Evolutionary conservation across 2,888 invertebrate species (phyloP).

Genomic region (Brachypalpus laphriformis): DNA sequence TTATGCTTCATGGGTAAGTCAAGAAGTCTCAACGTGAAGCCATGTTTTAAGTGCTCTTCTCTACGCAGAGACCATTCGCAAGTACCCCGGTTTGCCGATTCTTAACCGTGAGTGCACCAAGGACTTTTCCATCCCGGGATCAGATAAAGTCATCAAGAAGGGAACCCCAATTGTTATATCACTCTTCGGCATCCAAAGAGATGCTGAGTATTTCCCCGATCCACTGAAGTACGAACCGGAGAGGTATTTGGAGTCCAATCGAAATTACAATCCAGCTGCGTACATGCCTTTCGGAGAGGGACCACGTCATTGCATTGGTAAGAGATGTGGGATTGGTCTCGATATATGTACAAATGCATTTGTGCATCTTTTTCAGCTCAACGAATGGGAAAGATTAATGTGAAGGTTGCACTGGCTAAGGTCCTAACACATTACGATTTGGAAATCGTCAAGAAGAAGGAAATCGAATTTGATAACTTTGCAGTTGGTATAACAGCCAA

Average conservation of each 20-base stretch:
- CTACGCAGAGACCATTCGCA: conserved; percentile 80
- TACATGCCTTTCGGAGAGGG: conserved; percentile 82
- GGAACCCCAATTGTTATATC: conserved; percentile 82
- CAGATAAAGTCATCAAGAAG: conserved; percentile 79
- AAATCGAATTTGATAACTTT: conserved; percentile 77
- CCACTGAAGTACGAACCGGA: conserved; percentile 83
- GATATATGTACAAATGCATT: background rate
- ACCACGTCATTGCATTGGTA: conserved; percentile 82
- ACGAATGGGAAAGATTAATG: conserved; percentile 79
- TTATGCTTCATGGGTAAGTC: conserved; percentile 81
- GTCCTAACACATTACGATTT: conserved; percentile 78
- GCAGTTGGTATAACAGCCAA: conserved; percentile 77
- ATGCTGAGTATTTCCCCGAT: conserved; percentile 81
- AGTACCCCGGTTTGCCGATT: conserved; percentile 82
- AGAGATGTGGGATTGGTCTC: conserved; percentile 20
- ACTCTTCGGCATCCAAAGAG: conserved; percentile 82
- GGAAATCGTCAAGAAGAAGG: conserved; percentile 75
- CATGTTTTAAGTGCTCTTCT: background rate
- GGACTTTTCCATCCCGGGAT: conserved; percentile 79
- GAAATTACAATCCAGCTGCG: conserved; percentile 77
- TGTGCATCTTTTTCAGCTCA: conserved; percentile 75
- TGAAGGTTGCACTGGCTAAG: conserved; percentile 79
- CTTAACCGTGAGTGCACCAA: conserved; percentile 82
- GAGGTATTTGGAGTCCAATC: conserved; percentile 79
- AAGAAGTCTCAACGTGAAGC: too few relatives aligned